phyloP scores from a whole-genome alignment of 2,113 vertebrate species.

The Leptocoma aspasia region DNA sequence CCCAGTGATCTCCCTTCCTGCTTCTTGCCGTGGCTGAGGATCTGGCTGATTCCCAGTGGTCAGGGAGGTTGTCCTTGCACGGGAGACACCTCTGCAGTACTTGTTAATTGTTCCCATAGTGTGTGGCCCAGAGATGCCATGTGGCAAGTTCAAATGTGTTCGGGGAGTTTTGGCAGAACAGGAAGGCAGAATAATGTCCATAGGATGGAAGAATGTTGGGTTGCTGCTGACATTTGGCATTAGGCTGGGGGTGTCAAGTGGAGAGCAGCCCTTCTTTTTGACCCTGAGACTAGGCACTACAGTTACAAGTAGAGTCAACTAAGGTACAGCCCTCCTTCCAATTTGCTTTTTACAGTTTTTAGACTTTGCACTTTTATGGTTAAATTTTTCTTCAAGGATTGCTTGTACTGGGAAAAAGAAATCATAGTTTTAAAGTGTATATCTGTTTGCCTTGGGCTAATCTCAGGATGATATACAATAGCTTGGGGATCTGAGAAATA shows the following conservation, averaged over 20 bases:
- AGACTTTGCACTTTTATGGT: neutral
- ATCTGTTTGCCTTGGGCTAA: neutral
- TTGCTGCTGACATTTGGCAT: neutral
- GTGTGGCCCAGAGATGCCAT: neutral
- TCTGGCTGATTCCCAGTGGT: neutral
- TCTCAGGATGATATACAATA: neutral
- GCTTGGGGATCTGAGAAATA: neutral
- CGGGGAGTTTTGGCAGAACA: neutral
- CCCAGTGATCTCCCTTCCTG: neutral
- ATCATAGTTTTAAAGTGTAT: neutral
- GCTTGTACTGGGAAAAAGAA: neutral
- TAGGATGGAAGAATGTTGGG: neutral
- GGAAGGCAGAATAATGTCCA: neutral
- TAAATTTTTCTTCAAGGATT: neutral
- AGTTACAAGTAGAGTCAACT: neutral
- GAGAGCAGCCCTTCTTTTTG: neutral
- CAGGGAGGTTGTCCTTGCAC: neutral
- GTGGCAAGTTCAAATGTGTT: neutral
- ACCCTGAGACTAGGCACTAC: neutral
- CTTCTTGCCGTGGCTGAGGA: rapidly evolving
- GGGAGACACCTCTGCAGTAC: rapidly evolving
- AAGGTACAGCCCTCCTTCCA: neutral
- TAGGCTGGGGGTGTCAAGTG: neutral
- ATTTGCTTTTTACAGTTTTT: neutral
- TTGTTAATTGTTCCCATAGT: no score